A percentile compares a stretch with the other conserved stretches of the same genome.
These are phyloP conservation scores for Eueremaeus valkanovi DNA, from an alignment of 2,888 invertebrate species.

Conservation along the genomic window DNA sequence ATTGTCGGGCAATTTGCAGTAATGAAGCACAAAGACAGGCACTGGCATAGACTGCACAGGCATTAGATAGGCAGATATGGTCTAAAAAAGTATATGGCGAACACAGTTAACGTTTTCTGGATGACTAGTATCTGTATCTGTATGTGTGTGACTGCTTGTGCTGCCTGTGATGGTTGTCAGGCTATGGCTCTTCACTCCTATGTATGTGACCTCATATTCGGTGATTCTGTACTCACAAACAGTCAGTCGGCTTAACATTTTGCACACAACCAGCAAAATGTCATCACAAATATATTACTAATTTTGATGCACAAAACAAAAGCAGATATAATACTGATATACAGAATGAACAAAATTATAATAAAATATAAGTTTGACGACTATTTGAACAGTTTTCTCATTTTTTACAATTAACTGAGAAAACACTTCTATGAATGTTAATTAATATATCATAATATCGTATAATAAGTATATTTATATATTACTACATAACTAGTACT, in stretches of 20 bases:
- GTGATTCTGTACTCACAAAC: background rate
- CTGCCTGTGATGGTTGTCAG: background rate
- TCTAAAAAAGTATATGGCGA: too few relatives aligned
- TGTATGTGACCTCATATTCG: conserved; percentile 4
- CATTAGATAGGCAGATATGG: background rate
- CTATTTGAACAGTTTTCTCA: background rate
- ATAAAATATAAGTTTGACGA: background rate
- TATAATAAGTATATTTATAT: background rate
- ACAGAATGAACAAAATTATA: background rate
- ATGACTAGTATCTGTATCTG: background rate
- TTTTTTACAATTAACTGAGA: conserved; percentile 20
- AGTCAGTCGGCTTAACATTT: background rate
- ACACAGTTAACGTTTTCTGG: background rate
- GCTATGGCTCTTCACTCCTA: background rate
- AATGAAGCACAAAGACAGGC: background rate
- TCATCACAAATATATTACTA: conserved; percentile 14
- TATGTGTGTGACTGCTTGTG: background rate
- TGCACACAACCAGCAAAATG: background rate
- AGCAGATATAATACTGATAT: background rate
- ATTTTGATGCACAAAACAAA: background rate
- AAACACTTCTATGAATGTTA: conserved; percentile 7
- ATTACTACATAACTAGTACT: background rate
- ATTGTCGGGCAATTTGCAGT: background rate
- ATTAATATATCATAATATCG: background rate
- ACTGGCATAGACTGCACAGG: background rate